Percentiles rank a stretch among this genome's conserved stretches.
Conservation (phyloP, 2,113 vertebrate species). For the Otolemur garnettii region DNA sequence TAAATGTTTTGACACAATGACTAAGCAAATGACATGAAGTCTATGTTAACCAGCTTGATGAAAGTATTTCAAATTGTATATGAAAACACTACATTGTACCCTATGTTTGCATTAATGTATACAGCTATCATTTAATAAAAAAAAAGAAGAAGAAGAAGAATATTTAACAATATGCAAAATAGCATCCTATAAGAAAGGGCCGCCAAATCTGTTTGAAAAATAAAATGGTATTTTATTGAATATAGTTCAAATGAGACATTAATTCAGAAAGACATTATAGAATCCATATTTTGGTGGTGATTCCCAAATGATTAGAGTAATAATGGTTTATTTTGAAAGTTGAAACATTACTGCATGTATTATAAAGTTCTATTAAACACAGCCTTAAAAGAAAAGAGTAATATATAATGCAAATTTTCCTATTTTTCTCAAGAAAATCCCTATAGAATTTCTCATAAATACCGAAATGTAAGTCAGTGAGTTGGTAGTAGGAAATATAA, state of each 20-base stretch:
- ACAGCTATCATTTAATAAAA: no score
- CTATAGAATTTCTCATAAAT: slow-evolving; percentile 19
- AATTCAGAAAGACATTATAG: neutral
- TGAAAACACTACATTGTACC: no score
- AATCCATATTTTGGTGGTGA: neutral
- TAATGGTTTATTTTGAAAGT: neutral
- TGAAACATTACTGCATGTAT: no score
- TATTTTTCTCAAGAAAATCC: neutral
- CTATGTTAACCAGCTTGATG: no score
- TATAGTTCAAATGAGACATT: neutral
- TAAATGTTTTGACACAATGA: no score
- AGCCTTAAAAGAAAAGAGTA: neutral
- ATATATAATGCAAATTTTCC: slow-evolving; percentile 33
- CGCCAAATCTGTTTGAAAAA: neutral
- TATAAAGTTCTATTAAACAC: no score
- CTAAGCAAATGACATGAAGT: no score
- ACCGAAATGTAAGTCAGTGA: slow-evolving; percentile 26
- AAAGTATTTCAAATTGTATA: no score
- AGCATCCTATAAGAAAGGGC: neutral
- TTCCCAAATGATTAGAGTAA: slow-evolving; percentile 1
- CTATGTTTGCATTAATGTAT: no score
- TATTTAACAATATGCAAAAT: slow-evolving; percentile 26
- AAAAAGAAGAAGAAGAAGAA: neutral
- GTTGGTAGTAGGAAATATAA: neutral
- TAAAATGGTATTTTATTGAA: neutral